Evolutionary conservation across 2,888 invertebrate genomes (phyloP), one percentile per base, ranked within the genome.

Genomic region (Epinotia brunnichana): DNA sequence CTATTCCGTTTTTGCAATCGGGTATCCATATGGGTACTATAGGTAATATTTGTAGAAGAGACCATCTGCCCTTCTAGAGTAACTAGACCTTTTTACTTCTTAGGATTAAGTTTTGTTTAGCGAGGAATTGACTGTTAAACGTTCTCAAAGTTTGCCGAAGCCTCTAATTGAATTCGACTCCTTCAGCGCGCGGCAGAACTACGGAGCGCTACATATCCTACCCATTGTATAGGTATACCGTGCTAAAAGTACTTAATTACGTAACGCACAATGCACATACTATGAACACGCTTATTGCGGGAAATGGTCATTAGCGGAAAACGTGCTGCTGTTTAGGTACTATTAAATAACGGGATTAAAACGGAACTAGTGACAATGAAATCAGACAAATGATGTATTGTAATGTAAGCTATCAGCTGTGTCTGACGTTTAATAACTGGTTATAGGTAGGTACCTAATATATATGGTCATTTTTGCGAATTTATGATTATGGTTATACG

Each of bases 171-270:
- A n/a, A 29, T 29, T 39, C 39, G 39, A 39, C 2, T 2, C 1
- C 2, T 39, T 11, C 11, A 39, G 10, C 3, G 15, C 15, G 15
- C 44, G 11, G 41, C 41, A 13, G 41, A 11, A 3, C 41, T 41
- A 3, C 41, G 13, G 13, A 41, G 15, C 41, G 13, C 13, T 41
- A 48, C 48, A 1, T 48, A 2, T 11, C 4, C 39, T 59, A 59
- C 39, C 17, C n/a, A 19, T 41, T 4, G 39, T 29, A 19, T 44
- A 48, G 24, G 29, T 48, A 62, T 13, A 9, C 66, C 44, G 56
- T 35, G 15, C 66, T 66, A 66, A 71, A 71, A 71, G 15, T 53
- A 53, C 53, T 17, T 66, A 53, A 71, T 71, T 66, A 53, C 71
- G 71, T 59, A 66, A 71, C 29, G 53, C 53, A 39, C 17, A 53